Conservation (phyloP, 2,113 vertebrate genomes). For the Mesitornis unicolor region DNA sequence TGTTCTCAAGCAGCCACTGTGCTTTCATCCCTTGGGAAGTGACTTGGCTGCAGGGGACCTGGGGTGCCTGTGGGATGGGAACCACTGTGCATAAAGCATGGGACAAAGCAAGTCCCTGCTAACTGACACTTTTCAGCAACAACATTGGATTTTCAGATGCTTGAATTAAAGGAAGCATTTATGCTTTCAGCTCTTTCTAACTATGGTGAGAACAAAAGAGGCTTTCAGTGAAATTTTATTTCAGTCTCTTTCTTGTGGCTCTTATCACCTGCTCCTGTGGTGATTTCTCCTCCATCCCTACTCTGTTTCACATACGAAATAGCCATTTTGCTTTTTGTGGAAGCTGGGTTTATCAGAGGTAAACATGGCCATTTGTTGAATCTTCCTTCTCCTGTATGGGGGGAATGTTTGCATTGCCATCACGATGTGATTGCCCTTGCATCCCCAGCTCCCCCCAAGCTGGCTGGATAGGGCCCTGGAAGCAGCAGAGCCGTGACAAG, state of each 20-base stretch:
- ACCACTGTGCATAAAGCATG: accelerated
- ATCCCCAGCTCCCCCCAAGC: background rate
- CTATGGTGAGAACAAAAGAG: background rate
- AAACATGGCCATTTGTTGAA: slow-evolving; percentile 42
- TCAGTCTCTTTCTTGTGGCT: background rate
- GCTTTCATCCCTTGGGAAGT: background rate
- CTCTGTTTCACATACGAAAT: background rate
- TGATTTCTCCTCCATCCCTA: background rate
- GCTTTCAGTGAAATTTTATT: background rate
- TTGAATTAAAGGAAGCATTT: background rate
- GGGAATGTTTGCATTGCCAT: slow-evolving; percentile 22
- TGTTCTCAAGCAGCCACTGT: background rate
- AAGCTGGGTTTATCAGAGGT: background rate
- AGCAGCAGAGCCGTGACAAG: background rate
- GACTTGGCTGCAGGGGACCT: background rate
- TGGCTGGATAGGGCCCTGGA: background rate
- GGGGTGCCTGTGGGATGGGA: background rate
- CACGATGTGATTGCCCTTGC: background rate
- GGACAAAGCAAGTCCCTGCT: background rate
- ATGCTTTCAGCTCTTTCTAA: background rate
- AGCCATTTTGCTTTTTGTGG: background rate
- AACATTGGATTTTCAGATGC: background rate
- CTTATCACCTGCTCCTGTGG: background rate
- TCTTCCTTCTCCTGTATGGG: background rate
- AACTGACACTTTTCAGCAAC: background rate